Conservation (phyloP, 2,113 vertebrate genomes). For the Hystrix brachyura region DNA sequence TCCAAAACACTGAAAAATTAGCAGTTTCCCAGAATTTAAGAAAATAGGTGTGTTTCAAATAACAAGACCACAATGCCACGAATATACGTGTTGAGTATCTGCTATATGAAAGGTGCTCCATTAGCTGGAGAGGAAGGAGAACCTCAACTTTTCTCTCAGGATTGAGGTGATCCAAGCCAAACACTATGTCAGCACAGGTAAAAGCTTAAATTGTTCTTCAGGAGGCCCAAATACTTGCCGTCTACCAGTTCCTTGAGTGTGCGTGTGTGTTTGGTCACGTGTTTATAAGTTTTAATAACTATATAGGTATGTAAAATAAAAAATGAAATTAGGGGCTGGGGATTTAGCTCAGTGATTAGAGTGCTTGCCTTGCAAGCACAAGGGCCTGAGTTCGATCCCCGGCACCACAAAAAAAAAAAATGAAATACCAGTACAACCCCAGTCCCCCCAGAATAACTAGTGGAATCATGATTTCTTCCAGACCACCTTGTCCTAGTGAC, state of each 20-base stretch:
- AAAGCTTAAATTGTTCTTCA: not conserved
- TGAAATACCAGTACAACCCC: not conserved
- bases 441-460: not conserved
- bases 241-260: not conserved
- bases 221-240: not conserved
- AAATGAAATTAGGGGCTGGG: not conserved
- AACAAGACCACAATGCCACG: not conserved
- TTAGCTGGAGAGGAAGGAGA: not conserved
- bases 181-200: not conserved
- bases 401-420: no score
- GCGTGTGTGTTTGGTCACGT: not conserved
- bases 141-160: not conserved
- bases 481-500: not conserved
- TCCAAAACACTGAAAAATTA: conserved; percentile 29
- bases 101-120: not conserved
- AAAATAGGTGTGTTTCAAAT: not conserved
- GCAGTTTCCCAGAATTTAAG: not conserved
- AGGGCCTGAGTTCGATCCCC: no score
- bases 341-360: no score
- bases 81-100: not conserved
- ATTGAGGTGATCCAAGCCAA: not conserved
- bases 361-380: no score
- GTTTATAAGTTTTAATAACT: conserved; percentile 12
- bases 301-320: not conserved
- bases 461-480: conserved; percentile 28